These are phyloP conservation scores for Rhyacophila evoluta DNA, from an alignment of 2,888 invertebrate species.

Conservation along the genomic window DNA sequence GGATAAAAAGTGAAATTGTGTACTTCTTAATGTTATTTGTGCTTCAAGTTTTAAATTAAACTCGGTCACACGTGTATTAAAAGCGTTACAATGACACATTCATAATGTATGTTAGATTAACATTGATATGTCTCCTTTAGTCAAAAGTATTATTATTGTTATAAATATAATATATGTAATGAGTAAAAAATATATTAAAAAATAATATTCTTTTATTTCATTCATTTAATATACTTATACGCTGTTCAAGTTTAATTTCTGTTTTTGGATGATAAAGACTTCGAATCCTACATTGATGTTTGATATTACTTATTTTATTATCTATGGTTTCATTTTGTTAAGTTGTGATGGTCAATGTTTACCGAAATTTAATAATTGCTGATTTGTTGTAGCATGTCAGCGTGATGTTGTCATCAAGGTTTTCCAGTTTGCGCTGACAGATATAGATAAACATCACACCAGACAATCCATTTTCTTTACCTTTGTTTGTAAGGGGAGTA, in stretches of 20 bases:
- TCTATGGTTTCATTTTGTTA: too few relatives aligned
- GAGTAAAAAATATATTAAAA: background rate
- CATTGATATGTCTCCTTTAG: background rate
- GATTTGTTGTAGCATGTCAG: too few relatives aligned
- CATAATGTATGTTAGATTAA: background rate
- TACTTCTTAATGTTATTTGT: background rate
- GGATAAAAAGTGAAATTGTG: background rate
- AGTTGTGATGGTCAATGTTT: too few relatives aligned
- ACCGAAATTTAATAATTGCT: too few relatives aligned
- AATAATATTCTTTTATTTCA: background rate
- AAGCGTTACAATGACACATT: background rate
- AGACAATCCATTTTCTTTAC: too few relatives aligned
- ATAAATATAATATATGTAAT: background rate
- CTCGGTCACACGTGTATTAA: background rate
- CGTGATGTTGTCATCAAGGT: too few relatives aligned
- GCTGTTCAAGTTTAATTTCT: too few relatives aligned
- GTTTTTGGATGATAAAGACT: too few relatives aligned
- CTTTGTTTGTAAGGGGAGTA: too few relatives aligned
- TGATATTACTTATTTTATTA: background rate
- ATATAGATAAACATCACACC: too few relatives aligned
- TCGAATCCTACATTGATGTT: background rate
- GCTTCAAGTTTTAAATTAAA: background rate
- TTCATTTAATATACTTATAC: too few relatives aligned
- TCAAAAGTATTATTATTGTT: conserved; percentile 27
- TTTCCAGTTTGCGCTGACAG: too few relatives aligned